Evolutionary conservation across 2,888 invertebrate species (phyloP).

Genomic region (Altica lythri): DNA sequence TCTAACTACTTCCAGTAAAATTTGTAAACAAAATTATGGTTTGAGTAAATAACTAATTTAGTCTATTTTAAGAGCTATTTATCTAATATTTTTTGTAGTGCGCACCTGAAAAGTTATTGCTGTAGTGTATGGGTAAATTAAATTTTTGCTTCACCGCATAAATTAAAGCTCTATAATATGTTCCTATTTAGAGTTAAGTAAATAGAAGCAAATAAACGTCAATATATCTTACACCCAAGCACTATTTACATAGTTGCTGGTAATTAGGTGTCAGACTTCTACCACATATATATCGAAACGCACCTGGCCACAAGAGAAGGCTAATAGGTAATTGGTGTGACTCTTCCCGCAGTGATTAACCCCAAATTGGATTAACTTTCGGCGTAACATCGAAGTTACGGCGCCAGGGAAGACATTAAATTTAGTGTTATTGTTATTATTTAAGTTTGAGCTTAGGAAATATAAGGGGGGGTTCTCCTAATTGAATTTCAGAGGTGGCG

Average conservation of each 20-base stretch:
- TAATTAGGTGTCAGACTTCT: conserved; percentile 24
- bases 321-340: conserved; percentile 26
- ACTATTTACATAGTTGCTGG: conserved; percentile 20
- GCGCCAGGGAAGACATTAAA: conserved; percentile 21
- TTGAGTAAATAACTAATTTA: too few relatives aligned
- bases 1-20: too few relatives aligned
- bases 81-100: too few relatives aligned
- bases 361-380: conserved; percentile 34
- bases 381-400: conserved; percentile 24
- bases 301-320: conserved; percentile 20
- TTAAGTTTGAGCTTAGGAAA: conserved; percentile 24
- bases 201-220: conserved; percentile 6
- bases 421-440: conserved; percentile 28
- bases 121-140: too few relatives aligned
- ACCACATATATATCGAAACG: conserved; percentile 22
- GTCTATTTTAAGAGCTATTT: too few relatives aligned
- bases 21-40: too few relatives aligned
- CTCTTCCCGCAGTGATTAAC: conserved; percentile 27
- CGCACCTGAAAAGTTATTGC: too few relatives aligned
- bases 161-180: too few relatives aligned
- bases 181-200: background rate
- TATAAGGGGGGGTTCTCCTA: conserved; percentile 7
- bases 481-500: conserved; percentile 7
- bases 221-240: conserved; percentile 6
- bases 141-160: too few relatives aligned